These are phyloP conservation scores for Hydrotaea diabolus DNA, from an alignment of 2,888 invertebrate species.

Conservation along the genomic window DNA sequence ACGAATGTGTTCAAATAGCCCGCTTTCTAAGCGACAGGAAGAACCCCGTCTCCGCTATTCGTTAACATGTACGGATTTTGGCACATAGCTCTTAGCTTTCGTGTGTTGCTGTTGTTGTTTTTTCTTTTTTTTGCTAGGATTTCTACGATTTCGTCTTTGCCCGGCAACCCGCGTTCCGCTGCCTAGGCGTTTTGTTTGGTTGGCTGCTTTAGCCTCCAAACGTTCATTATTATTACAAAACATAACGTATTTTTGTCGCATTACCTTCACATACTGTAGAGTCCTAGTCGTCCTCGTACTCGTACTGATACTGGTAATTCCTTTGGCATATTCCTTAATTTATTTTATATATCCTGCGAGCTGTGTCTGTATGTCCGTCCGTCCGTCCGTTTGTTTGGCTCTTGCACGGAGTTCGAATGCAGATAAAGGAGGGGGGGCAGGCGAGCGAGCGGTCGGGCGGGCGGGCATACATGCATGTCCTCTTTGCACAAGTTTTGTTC, in stretches of 20 bases:
- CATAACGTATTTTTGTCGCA: slow-evolving; percentile 77
- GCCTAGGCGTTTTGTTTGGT: slow-evolving; percentile 47
- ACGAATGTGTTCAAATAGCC: not conserved
- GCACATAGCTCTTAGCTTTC: slow-evolving; percentile 59
- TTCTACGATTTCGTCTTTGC: not conserved
- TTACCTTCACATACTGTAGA: slow-evolving; percentile 72
- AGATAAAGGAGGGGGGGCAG: no score
- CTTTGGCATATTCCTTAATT: slow-evolving; percentile 74
- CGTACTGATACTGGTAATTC: slow-evolving; percentile 66
- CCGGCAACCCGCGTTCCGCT: slow-evolving; percentile 21
- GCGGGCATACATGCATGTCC: slow-evolving; percentile 47
- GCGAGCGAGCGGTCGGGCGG: no score
- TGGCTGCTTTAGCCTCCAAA: slow-evolving; percentile 59
- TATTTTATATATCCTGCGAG: slow-evolving; percentile 74
- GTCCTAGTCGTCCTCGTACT: no score
- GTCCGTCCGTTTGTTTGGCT: slow-evolving; percentile 34
- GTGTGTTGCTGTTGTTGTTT: slow-evolving; percentile 37
- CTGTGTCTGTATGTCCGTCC: slow-evolving; percentile 29
- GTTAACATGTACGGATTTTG: slow-evolving; percentile 41
- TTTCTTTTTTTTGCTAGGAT: slow-evolving; percentile 28
- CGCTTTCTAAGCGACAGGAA: not conserved
- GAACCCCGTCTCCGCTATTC: not conserved
- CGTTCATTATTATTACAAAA: slow-evolving; percentile 40
- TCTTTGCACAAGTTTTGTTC: slow-evolving; percentile 52
- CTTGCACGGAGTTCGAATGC: no score